These are phyloP conservation scores for Bembecia ichneumoniformis DNA, from an alignment of 2,888 invertebrate species.

Conservation along the genomic window DNA sequence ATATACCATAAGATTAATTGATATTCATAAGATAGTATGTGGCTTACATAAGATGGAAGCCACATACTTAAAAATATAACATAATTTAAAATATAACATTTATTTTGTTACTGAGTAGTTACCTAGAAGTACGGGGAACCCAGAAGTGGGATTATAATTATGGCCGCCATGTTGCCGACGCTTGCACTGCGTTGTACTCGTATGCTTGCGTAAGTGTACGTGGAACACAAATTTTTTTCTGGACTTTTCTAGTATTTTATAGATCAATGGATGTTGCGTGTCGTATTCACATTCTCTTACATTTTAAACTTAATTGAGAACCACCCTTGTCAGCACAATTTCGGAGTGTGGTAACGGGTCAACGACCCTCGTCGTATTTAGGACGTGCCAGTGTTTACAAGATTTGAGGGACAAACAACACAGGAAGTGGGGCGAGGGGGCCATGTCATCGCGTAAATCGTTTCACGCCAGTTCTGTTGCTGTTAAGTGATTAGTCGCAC, in stretches of 20 bases:
- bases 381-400: conserved; percentile 53
- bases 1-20: too few species aligned
- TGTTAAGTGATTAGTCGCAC: conserved; percentile 15
- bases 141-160: too few species aligned
- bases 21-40: too few species aligned
- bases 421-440: conserved; percentile 45
- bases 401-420: conserved; percentile 33
- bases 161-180: too few species aligned
- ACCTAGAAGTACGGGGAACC: too few species aligned
- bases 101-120: too few species aligned
- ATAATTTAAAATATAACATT: too few species aligned
- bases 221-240: not conserved
- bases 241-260: not conserved
- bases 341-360: conserved; percentile 40
- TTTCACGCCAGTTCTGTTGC: conserved; percentile 27
- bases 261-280: conserved; percentile 33
- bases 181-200: too few species aligned
- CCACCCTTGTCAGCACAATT: conserved; percentile 49
- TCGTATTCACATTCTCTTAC: conserved; percentile 44
- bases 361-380: conserved; percentile 53
- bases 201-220: not conserved
- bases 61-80: too few species aligned
- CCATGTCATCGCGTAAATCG: conserved; percentile 15
- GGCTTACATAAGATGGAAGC: too few species aligned
- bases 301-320: conserved; percentile 60